These are phyloP conservation scores for Paramisgurnus dabryanus DNA, from an alignment of 2,113 vertebrate species.

Conservation along the genomic window DNA sequence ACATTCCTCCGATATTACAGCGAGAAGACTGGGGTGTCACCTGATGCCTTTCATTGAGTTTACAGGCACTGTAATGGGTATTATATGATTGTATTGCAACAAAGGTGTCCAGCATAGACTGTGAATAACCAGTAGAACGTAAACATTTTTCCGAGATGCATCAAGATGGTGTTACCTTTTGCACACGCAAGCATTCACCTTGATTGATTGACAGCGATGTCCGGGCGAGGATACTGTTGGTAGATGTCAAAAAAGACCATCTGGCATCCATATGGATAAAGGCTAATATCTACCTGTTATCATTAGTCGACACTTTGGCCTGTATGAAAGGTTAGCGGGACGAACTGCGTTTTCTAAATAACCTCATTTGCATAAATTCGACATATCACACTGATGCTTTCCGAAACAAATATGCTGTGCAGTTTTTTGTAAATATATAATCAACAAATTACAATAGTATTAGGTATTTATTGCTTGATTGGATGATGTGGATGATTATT, in stretches of 20 bases:
- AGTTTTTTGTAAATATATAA: background rate
- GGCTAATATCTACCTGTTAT: slow-evolving; percentile 73
- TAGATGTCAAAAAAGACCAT: slow-evolving; percentile 71
- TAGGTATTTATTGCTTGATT: background rate
- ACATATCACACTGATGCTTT: background rate
- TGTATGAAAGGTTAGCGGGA: slow-evolving; percentile 66
- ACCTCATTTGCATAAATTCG: background rate
- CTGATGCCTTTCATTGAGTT: background rate
- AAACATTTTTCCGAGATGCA: background rate
- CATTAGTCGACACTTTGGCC: slow-evolving; percentile 70
- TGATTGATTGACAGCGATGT: background rate
- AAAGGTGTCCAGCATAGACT: background rate
- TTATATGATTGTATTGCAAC: slow-evolving; percentile 22
- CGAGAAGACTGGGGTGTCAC: slow-evolving; percentile 1
- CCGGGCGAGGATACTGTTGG: slow-evolving; percentile 49
- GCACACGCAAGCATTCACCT: slow-evolving; percentile 10
- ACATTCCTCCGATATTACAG: slow-evolving; percentile 39
- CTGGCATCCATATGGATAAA: slow-evolving; percentile 69
- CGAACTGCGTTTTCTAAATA: slow-evolving; percentile 20
- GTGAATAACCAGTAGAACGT: background rate
- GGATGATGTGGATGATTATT: background rate
- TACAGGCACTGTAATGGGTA: slow-evolving; percentile 19
- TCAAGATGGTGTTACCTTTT: background rate
- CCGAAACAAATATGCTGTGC: background rate
- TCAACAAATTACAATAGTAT: background rate